Base-by-base conservation (phyloP, 2,113 vertebrate genomes). In the Pseudorectes ferrugineus region DNA sequence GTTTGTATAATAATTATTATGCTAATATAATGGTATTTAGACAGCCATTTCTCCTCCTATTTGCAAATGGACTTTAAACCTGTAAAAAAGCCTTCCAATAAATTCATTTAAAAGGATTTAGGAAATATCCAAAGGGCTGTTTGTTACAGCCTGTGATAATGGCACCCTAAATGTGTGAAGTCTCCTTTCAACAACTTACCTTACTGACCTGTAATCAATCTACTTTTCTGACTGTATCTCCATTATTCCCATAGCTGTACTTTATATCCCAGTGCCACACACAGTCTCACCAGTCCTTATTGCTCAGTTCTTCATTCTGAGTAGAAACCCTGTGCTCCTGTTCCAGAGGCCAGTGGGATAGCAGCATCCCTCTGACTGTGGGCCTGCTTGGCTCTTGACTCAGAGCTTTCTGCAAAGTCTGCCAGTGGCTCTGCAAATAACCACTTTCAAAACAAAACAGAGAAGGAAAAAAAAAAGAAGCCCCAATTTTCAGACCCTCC, bases 261-360 rank as follows among this genome's bases (percentile, higher is more conserved):
- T 51, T 33, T 14, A 8, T 28, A 26, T 18, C 17, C 9, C 8
- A 17, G 25, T n/a, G n/a, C 54, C 38, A 11, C 0, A 1, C 49
- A 11, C 1, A 0, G 8, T 31, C 19, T 45, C 14, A 14, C 3
- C 26, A n/a, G 3, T 45, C 13, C 20, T 67, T 43, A 4, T 21
- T 84, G 55, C 16, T 61, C 21, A 52, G 15, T 11, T 65, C 8
- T 35, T 43, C 0, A 0, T 21, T 21, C 28, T 29, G 6, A 71
- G 19, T 11, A 6, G n/a, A 51, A 46, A 4, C 14, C 21, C 25
- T 4, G 4, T 63, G 49, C 5, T 52, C 5, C 48, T 5, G 14
- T 35, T 36, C 38, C 38, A 28, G 48, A 40, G 18, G 4, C 40
- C 14, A 15, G 26, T 9, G 9, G 8, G 31, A 6, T 28, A 33